A percentile compares a stretch with the other conserved stretches of the same genome.
phyloP scores from a whole-genome alignment of 2,888 invertebrate species.

The Isoperla grammatica region DNA sequence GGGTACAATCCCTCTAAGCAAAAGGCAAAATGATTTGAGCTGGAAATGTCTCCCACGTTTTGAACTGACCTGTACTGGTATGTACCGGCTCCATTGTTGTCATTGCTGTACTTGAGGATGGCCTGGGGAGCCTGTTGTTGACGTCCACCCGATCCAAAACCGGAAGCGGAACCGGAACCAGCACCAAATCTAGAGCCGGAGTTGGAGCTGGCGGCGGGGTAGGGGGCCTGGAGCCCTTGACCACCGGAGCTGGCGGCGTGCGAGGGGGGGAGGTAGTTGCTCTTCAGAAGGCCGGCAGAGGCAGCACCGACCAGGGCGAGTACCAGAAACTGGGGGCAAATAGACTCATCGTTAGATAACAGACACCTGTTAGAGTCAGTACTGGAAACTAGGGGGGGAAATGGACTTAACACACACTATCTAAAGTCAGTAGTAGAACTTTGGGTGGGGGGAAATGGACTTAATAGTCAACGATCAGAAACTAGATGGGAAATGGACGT shows the following conservation, averaged over 20 bases:
- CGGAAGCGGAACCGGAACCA: no score
- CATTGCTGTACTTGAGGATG: slow-evolving; percentile 54
- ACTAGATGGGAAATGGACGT: no score
- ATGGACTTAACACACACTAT: no score
- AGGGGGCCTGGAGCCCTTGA: slow-evolving; percentile 42
- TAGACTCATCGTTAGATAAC: no score
- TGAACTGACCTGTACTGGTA: slow-evolving; percentile 62
- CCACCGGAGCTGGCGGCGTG: slow-evolving; percentile 46
- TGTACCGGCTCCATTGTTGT: slow-evolving; percentile 57
- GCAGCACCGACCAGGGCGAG: slow-evolving; percentile 44
- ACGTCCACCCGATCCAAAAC: no score
- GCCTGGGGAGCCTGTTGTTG: slow-evolving; percentile 44
- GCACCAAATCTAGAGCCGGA: no score
- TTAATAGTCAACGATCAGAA: no score
- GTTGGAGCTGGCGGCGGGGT: slow-evolving; percentile 25
- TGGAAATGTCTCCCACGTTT: no score
- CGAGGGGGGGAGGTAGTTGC: slow-evolving; percentile 53
- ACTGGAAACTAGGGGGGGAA: slow-evolving; percentile 37
- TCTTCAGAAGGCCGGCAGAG: slow-evolving; percentile 50
- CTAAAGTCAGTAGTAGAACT: no score
- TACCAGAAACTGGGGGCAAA: slow-evolving; percentile 39
- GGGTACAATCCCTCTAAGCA: no score
- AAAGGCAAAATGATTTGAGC: no score
- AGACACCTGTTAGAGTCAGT: slow-evolving; percentile 43
- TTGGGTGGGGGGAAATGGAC: no score